Evolutionary conservation across 1,140 invertebrate genomes (phyloP).

Genomic region (Melanaphis sacchari): DNA sequence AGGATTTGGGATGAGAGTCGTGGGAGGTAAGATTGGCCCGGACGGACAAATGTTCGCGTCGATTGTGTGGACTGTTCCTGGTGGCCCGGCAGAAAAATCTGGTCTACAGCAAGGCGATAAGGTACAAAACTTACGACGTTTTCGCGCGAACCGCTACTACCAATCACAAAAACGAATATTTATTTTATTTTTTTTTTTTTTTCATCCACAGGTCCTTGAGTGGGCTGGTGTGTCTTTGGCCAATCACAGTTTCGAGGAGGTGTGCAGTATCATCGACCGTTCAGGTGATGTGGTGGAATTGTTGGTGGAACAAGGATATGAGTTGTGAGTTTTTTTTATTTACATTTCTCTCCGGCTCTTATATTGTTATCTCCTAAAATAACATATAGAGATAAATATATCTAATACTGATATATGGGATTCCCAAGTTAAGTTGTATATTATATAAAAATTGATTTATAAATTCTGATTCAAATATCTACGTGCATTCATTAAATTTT

Average conservation of each 20-base stretch:
- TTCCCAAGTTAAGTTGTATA: background rate
- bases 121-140: slow-evolving; percentile 64
- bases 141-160: too few species aligned
- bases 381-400: background rate
- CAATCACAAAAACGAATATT: background rate
- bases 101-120: slow-evolving; percentile 87
- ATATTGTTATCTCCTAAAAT: background rate
- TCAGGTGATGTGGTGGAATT: slow-evolving; percentile 83
- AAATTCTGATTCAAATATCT: too few species aligned
- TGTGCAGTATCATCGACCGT: slow-evolving; percentile 81
- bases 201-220: slow-evolving; percentile 71
- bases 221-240: slow-evolving; percentile 85
- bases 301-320: slow-evolving; percentile 78
- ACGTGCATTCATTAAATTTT: too few species aligned
- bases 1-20: slow-evolving; percentile 91
- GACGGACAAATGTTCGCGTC: slow-evolving; percentile 87
- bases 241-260: slow-evolving; percentile 90
- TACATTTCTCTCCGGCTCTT: background rate
- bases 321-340: slow-evolving; percentile 67
- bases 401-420: background rate
- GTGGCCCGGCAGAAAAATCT: slow-evolving; percentile 86
- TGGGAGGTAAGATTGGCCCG: slow-evolving; percentile 83
- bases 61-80: slow-evolving; percentile 89
- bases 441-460: too few species aligned
- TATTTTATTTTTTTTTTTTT: background rate